Conservation (phyloP, 2,113 vertebrate genomes). For the Psephotus haematonotus region DNA sequence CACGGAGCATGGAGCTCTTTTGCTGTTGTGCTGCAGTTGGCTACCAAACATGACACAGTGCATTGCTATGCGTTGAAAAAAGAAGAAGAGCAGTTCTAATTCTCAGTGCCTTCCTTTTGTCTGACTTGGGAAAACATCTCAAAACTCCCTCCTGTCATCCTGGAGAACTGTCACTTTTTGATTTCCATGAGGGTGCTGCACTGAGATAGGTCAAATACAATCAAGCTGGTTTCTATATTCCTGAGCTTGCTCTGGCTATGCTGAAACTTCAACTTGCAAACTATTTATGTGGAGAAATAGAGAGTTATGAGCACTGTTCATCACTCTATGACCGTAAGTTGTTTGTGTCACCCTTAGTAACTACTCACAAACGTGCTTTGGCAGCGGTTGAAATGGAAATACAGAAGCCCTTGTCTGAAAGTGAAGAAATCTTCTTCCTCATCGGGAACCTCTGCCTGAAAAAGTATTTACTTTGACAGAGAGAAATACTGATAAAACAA, state of each 20-base stretch:
- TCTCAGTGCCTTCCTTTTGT: neutral
- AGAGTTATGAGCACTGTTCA: neutral
- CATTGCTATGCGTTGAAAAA: neutral
- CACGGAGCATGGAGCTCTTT: neutral
- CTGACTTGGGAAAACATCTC: neutral
- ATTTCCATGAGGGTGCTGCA: neutral
- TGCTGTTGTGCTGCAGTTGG: neutral
- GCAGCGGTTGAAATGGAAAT: neutral
- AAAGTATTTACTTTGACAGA: neutral
- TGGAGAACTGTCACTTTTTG: neutral
- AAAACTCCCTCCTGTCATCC: neutral
- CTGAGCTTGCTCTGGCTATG: neutral
- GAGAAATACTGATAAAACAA: neutral
- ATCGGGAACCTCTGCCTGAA: neutral
- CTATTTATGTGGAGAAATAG: neutral
- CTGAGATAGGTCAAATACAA: neutral
- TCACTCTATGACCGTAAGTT: neutral
- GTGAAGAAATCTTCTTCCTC: neutral
- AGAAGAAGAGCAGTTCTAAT: neutral
- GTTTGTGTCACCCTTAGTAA: neutral
- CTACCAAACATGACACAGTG: neutral
- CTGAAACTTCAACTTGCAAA: neutral
- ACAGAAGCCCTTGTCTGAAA: neutral
- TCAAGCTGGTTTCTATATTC: neutral
- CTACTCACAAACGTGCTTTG: neutral